Evolutionary conservation across 2,888 invertebrate genomes (phyloP).

Genomic region (Fissipunctia ypsillon): DNA sequence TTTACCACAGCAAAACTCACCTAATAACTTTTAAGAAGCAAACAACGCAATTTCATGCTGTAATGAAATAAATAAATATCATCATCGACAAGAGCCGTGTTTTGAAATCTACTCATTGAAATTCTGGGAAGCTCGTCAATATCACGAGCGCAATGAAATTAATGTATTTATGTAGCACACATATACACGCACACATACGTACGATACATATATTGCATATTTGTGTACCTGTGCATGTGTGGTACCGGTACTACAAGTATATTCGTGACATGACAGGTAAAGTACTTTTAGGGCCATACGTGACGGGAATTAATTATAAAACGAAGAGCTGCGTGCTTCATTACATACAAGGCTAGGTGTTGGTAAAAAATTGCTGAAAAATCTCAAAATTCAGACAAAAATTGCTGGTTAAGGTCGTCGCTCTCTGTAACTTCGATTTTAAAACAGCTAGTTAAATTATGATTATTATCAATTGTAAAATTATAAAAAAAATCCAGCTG

Average conservation of each 20-base stretch:
- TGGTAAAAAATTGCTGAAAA: neutral
- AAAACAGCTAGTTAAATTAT: neutral
- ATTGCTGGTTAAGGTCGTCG: neutral
- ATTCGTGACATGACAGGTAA: conserved; percentile 52
- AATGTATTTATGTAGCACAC: no score
- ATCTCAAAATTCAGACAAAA: neutral
- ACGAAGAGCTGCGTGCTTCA: conserved; percentile 27
- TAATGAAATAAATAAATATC: neutral
- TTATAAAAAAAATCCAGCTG: no score
- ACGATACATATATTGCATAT: neutral
- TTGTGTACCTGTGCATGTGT: no score
- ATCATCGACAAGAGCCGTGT: neutral
- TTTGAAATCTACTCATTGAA: conserved; percentile 10
- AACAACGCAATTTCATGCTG: neutral
- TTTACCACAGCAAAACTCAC: neutral
- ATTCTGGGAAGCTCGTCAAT: conserved; percentile 11
- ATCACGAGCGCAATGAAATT: neutral
- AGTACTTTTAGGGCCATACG: conserved; percentile 39
- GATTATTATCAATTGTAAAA: no score
- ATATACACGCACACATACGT: no score
- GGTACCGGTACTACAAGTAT: neutral
- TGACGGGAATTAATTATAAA: conserved; percentile 61
- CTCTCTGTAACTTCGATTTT: neutral
- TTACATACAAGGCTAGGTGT: conserved; percentile 18
- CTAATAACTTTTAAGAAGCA: neutral